These are phyloP conservation scores for Lordiphosa stackelbergi DNA, from an alignment of 1,140 invertebrate genomes.

Conservation along the genomic window DNA sequence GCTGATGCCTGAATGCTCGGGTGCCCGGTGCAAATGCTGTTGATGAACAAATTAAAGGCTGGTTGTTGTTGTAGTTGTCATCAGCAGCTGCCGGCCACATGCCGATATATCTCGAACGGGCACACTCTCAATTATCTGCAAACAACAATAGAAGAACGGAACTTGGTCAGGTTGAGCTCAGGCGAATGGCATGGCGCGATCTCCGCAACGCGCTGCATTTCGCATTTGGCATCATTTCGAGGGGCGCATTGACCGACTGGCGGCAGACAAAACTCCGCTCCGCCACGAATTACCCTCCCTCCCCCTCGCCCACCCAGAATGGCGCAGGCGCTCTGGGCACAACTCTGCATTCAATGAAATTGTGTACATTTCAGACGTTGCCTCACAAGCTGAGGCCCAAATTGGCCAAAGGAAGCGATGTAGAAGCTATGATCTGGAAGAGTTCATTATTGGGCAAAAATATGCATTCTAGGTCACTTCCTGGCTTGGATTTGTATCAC, in stretches of 20 bases:
- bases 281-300: neutral
- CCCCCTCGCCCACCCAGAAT: neutral
- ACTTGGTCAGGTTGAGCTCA: neutral
- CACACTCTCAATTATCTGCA: conserved; percentile 17
- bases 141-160: conserved; percentile 2
- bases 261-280: conserved; percentile 2
- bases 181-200: neutral
- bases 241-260: conserved; percentile 16
- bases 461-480: too few relatives aligned
- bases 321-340: too few relatives aligned
- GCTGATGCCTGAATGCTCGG: conserved; percentile 2
- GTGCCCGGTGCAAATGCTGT: conserved; percentile 14
- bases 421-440: too few relatives aligned
- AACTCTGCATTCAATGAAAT: too few relatives aligned
- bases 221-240: conserved; percentile 5
- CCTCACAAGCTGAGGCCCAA: too few relatives aligned
- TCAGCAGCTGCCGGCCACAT: conserved; percentile 23
- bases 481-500: too few relatives aligned
- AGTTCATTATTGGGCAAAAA: too few relatives aligned
- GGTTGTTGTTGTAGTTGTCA: neutral
- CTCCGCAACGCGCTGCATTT: neutral
- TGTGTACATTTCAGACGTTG: too few relatives aligned
- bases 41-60: conserved; percentile 8
- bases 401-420: too few relatives aligned
- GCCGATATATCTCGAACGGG: conserved; percentile 14